Percentiles rank a stretch among this genome's conserved stretches.
Conservation (phyloP, 2,113 vertebrate species). For the Microtus oregoni region DNA sequence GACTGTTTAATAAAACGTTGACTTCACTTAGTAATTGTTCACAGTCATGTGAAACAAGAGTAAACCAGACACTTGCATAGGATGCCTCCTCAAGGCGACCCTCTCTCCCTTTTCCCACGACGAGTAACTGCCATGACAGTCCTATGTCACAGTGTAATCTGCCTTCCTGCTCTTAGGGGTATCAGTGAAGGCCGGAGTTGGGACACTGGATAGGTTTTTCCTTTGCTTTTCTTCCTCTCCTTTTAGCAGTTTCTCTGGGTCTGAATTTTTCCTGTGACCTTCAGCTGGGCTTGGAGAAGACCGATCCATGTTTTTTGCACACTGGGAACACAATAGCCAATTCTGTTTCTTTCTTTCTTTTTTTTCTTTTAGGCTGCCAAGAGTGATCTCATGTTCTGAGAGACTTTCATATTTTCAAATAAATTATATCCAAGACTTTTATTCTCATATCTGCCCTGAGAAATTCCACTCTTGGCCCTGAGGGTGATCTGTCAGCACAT, state of each 20-base stretch:
- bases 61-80: constrained; percentile 22
- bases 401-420: constrained; percentile 75
- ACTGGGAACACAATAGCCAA: constrained; percentile 30
- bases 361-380: constrained; percentile 65
- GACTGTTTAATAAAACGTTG: not conserved
- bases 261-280: constrained; percentile 35
- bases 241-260: not conserved
- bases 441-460: constrained; percentile 67
- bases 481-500: constrained; percentile 11
- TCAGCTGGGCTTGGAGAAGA: constrained; percentile 15
- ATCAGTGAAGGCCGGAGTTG: not conserved
- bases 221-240: not conserved
- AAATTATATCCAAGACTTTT: constrained; percentile 70
- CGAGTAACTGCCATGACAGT: not conserved
- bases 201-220: not conserved
- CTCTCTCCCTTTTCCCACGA: not conserved
- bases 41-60: not conserved
- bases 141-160: not conserved
- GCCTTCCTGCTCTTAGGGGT: not conserved
- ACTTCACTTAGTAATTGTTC: constrained; percentile 40
- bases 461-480: constrained; percentile 55
- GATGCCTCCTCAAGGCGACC: not conserved
- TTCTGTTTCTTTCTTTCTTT: not conserved
- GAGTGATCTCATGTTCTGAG: constrained; percentile 74
- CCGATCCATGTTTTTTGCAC: not conserved